A percentile compares a stretch with the other conserved stretches of the same genome.
Conservation (phyloP, 2,113 vertebrate species). For the Oncorhynchus tshawytscha region DNA sequence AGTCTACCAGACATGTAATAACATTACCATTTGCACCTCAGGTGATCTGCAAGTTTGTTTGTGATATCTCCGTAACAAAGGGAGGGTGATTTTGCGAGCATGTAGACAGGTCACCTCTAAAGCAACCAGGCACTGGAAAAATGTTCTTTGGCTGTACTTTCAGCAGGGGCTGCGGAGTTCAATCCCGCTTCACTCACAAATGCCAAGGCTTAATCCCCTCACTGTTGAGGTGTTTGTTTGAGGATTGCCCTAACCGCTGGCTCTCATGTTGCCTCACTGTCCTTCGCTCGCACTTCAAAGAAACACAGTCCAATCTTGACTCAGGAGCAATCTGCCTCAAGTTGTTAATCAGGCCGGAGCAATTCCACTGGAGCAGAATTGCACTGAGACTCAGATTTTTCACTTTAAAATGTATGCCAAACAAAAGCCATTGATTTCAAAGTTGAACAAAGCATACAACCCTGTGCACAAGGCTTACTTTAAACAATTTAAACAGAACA, state of each 20-base stretch:
- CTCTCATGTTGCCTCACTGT: slow-evolving; percentile 44
- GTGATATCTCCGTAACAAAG: slow-evolving; percentile 26
- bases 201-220: slow-evolving; percentile 66
- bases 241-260: slow-evolving; percentile 55
- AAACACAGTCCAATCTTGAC: slow-evolving; percentile 57
- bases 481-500: too few relatives aligned
- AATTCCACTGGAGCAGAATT: too few relatives aligned
- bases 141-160: slow-evolving; percentile 45
- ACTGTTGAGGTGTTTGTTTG: slow-evolving; percentile 62
- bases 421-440: too few relatives aligned
- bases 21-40: slow-evolving; percentile 42
- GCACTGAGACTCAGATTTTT: too few relatives aligned
- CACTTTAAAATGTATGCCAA: too few relatives aligned
- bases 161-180: slow-evolving; percentile 58
- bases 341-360: too few relatives aligned
- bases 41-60: slow-evolving; percentile 12
- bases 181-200: slow-evolving; percentile 63
- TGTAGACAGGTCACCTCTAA: slow-evolving; percentile 28
- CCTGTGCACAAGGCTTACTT: too few relatives aligned
- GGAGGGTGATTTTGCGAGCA: neutral
- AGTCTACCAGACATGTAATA: slow-evolving; percentile 9
- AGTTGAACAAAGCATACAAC: too few relatives aligned
- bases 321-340: slow-evolving; percentile 29
- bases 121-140: slow-evolving; percentile 29
- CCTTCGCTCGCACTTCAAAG: slow-evolving; percentile 67